Conservation (phyloP, 2,888 invertebrate species). For the Cepaea hortensis region DNA sequence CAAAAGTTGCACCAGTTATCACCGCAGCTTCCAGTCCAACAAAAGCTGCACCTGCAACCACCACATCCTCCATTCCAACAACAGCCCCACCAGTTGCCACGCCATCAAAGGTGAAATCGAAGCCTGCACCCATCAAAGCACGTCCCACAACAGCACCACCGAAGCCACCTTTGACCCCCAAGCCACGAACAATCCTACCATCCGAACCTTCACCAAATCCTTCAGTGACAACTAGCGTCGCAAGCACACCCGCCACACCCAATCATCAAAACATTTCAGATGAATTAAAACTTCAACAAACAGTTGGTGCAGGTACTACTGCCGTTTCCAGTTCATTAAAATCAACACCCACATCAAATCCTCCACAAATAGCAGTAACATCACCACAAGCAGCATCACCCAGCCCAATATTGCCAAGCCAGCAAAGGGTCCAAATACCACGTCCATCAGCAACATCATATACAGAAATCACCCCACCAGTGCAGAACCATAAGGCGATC, state of each 20-base stretch:
- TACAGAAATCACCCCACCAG: not conserved
- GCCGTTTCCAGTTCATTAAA: not conserved
- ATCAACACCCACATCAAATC: not conserved
- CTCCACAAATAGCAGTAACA: not conserved
- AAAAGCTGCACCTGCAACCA: no score
- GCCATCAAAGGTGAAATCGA: not conserved
- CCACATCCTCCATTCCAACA: not conserved
- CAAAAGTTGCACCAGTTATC: not conserved
- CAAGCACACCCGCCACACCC: no score
- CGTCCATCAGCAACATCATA: not conserved
- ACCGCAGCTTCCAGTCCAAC: not conserved
- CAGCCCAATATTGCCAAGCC: not conserved
- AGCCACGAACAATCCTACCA: not conserved
- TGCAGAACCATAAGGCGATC: no score
- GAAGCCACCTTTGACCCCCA: not conserved
- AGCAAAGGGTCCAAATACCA: not conserved
- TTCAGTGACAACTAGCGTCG: not conserved
- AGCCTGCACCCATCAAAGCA: no score
- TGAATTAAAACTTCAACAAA: no score
- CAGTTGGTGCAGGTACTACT: not conserved
- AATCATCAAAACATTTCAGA: no score
- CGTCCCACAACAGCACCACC: not conserved
- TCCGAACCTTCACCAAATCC: not conserved
- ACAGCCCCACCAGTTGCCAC: no score
- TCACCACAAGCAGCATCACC: not conserved